Evolutionary conservation across 2,797 vertebrate genomes (phyloP), one percentile per base, ranked within the genome.

Genomic region (Xenopus petersii): DNA sequence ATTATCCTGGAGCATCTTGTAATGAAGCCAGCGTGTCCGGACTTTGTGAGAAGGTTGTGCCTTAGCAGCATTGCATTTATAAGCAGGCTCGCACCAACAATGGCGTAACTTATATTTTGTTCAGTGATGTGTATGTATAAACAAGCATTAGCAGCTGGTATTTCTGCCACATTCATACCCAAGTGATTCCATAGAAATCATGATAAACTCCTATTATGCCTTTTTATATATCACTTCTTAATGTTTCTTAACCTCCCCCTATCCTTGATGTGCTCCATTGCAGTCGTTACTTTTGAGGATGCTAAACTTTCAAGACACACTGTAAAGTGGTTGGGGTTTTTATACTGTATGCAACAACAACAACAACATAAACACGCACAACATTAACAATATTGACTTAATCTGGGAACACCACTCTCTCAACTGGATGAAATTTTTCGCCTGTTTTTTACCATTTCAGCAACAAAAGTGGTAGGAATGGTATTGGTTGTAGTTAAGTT

Each of bases 31-130:
- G 91, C 92, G 0, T 98, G 96, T 80, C 98, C 96, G 0, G 89
- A 87, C 83, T 95, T 99, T 89, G 93, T 99, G 87, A 94, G 97
- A 91, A 95, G 92, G 87, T 94, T 98, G 81, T 98, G 96, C 85
- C 92, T 95, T 81, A 96, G 91, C 82, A 98, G 96, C 85, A 98
- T 99, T 86, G 94, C 96, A 84, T 98, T 99, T 85, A 85, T 98
- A 88, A 98, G 95, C 88, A 96, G 97, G 84, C 88, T 99, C 80
- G 97, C 96, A 55, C 97, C 98, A 81, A 96, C 94, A 10, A 95
- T 93, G 75, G 94, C 95, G 61, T 98, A 93, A 86, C 83, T 64
- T 76, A 61, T 75, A 81, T 15, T 60, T 80, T 74, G 77, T 81
- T 76, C 61, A 81, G 79, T 74, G 59, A 70, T 75, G 75, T 77